Percentiles rank a stretch among this genome's conserved stretches.
Conservation (phyloP, 2,113 vertebrate species). For the Clinocottus analis region DNA sequence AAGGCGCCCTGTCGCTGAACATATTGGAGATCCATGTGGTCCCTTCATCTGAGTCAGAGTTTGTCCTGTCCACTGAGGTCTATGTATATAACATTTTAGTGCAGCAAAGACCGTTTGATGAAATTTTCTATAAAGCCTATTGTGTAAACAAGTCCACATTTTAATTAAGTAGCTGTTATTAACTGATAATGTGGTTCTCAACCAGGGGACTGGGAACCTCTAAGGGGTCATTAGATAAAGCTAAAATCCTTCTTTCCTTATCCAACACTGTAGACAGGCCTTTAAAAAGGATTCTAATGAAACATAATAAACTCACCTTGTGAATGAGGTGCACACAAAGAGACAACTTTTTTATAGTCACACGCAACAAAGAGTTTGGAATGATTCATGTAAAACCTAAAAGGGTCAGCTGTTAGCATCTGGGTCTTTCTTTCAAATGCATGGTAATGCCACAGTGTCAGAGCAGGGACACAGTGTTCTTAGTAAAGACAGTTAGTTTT, state of each 20-base stretch:
- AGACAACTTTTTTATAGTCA: not conserved
- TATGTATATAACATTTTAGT: too few relatives aligned
- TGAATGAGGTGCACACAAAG: not conserved
- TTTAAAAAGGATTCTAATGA: not conserved
- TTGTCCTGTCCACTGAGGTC: not conserved
- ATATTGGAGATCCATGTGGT: constrained; percentile 15
- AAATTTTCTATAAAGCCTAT: not conserved
- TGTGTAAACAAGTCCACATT: not conserved
- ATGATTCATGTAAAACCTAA: too few relatives aligned
- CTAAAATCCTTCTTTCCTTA: not conserved
- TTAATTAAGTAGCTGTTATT: not conserved
- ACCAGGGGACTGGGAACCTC: not conserved
- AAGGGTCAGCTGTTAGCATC: not conserved
- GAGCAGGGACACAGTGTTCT: not conserved
- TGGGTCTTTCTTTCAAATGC: not conserved
- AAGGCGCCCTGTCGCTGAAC: not conserved
- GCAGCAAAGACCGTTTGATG: too few relatives aligned
- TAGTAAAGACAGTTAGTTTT: not conserved
- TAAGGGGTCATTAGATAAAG: not conserved
- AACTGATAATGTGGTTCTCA: not conserved
- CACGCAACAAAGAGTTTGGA: not conserved
- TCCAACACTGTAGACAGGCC: not conserved
- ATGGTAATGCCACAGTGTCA: not conserved
- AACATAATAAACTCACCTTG: not conserved
- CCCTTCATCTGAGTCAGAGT: not conserved